Evolutionary conservation across 2,888 invertebrate genomes (phyloP).

Genomic region (Cancer borealis): DNA sequence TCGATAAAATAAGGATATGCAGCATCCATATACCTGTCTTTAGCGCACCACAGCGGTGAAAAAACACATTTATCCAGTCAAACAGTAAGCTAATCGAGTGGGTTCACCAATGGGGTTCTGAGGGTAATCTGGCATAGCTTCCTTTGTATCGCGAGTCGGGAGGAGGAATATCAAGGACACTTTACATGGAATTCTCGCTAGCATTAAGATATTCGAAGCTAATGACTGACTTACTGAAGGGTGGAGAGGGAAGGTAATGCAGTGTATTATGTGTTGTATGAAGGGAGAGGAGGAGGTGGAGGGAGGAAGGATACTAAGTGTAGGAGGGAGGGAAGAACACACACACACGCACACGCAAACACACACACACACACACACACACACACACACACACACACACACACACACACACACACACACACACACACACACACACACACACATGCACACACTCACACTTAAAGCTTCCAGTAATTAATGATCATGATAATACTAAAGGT

Average conservation of each 20-base stretch:
- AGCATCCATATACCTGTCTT: neutral
- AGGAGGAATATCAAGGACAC: neutral
- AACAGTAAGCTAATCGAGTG: neutral
- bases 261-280: neutral
- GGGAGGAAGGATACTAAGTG: neutral
- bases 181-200: conserved; percentile 1
- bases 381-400: no score
- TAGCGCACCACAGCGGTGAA: neutral
- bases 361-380: neutral
- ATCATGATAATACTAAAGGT: conserved; percentile 10
- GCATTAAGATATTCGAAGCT: conserved; percentile 7
- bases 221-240: neutral
- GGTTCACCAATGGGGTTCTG: neutral
- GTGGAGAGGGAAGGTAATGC: neutral
- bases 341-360: neutral
- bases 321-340: neutral
- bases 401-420: neutral
- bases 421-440: neutral
- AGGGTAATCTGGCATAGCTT: neutral
- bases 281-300: neutral
- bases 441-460: neutral
- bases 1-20: neutral
- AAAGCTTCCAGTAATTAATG: conserved; percentile 9
- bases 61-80: neutral
- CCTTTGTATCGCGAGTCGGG: neutral